Base-by-base conservation (phyloP, 35 echinoderm and acorn worm species). In the Strongylocentrotus purpuratus region DNA sequence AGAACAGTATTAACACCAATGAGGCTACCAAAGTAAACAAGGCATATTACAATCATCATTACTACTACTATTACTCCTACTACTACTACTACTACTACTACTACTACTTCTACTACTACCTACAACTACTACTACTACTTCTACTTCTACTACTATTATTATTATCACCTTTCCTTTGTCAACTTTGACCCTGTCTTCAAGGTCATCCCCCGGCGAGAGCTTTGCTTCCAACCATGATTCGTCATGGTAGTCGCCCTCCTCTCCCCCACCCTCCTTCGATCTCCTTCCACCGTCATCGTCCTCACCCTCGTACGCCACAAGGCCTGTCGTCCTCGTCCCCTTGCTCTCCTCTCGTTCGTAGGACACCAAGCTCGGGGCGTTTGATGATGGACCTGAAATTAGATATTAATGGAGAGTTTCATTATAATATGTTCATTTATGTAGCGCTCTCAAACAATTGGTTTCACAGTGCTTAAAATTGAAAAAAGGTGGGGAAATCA, bases 261-360 rank as follows among this genome's bases (percentile, higher is more conserved):
- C 91, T 47, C 46, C 91, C 7, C 13, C 91, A 41, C 35, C 35
- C 41, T 93, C 91, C 31, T 47, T 32, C 11, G 45, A 31, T 55
- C 48, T 93, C 91, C 91, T 93, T 25, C 91, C 91, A 1, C 91
- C 91, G 10, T 93, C 91, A 0, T 93, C 91, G 9, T 93, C 91
- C 4, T 32, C 91, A 2, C n/a, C 48, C 7, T 93, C 45, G 46
- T 93, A 93, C 11, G 91, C 50, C 91, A 93, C 91, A 25, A 93
- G 48, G 31, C 91, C 91, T 12, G 87, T 41, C 14, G 18, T 41
- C 46, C 28, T 46, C 28, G 25, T 45, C 33, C 10, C 9, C 31
- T 46, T 46, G 22, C 18, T 18, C n/a, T 41, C 33, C 14, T 33
- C 11, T 33, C 33, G 18, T 32, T 41, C 33, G n/a, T 89, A 89